Base-by-base conservation (phyloP, 2,113 vertebrate species). In the Plotosus lineatus region DNA sequence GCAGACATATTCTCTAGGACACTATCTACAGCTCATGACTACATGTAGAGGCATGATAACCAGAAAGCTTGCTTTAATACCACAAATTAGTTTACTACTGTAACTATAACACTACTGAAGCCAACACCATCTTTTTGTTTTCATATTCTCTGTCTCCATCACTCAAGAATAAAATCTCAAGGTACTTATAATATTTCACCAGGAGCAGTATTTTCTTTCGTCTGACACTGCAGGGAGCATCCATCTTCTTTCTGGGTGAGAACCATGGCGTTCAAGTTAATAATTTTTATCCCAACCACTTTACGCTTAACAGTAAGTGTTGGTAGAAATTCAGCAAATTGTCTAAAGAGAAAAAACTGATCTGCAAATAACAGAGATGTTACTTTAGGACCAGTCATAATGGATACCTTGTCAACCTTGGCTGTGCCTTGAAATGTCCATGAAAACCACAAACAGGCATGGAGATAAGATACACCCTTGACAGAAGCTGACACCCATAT, bases 401-500 rank as follows among this genome's bases (percentile, higher is more conserved):
- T 28, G 28, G 66, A 31, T 42, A 51, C 46, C 46, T 10, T 46
- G 33, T 5, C 10, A 36, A 51, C 69, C 69, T 73, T 73, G 69
- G 46, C 10, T 51, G 46, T 33, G 69, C 17, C 46, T 33, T 73
- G 3, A 33, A 73, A 73, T 12, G 69, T 73, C 46, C 46, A 36
- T 73, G 19, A 73, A 73, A 51, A 51, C 7, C 48, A 73, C 46
- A 51, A 19, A 33, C 28, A 51, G 28, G 19, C 33, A 28, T 51
- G 10, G 31, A 51, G 69, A 73, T 73, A 73, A 51, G 46, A 36
- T 19, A 51, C 46, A 51, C 46, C 46, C 69, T 51, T 51, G 69
- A 73, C 46, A 51, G 7, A 51, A 2, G 21, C 46, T 73, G 46
- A 36, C 68, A 71, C 68, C 46, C 28, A 36, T 33, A 15, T 33